Evolutionary conservation across 1,140 invertebrate species (phyloP).

Genomic region (Spodoptera frugiperda): DNA sequence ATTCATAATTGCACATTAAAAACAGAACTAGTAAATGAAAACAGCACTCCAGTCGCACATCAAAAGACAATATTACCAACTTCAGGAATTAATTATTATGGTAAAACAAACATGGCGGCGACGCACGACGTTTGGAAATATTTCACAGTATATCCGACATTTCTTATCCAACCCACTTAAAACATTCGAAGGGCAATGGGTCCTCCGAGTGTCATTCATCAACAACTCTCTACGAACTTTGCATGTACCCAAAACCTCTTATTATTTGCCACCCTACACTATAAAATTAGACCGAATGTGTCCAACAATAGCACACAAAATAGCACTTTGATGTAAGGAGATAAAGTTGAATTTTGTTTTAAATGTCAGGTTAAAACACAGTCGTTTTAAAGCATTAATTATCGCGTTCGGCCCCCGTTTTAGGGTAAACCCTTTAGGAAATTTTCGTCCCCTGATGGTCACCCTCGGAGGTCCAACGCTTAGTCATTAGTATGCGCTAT

Average conservation of each 20-base stretch:
- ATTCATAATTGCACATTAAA: too few species aligned
- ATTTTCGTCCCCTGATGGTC: conserved; percentile 83
- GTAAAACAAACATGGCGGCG: conserved; percentile 73
- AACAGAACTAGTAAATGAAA: conserved; percentile 19
- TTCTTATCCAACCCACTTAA: conserved; percentile 85
- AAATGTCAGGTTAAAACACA: conserved; percentile 58
- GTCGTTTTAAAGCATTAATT: conserved; percentile 83
- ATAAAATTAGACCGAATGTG: conserved; percentile 83
- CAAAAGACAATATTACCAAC: conserved; percentile 61
- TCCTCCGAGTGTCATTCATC: conserved; percentile 85
- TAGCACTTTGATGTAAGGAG: conserved; percentile 52
- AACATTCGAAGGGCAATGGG: conserved; percentile 85
- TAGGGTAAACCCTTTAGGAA: conserved; percentile 83
- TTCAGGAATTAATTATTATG: conserved; percentile 84
- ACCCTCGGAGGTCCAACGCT: conserved; percentile 79
- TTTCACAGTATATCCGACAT: conserved; percentile 83
- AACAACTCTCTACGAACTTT: conserved; percentile 82
- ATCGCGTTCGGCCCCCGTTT: conserved; percentile 77
- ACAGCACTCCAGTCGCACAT: conserved; percentile 60
- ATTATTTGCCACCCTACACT: conserved; percentile 83
- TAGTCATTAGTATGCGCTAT: conserved; percentile 80
- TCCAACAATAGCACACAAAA: conserved; percentile 52
- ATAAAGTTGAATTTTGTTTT: conserved; percentile 56
- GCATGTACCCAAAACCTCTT: conserved; percentile 82
- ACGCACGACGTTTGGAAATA: conserved; percentile 70